Conservation (phyloP, 1,140 invertebrate genomes). For the Teleopsis dalmanni region DNA sequence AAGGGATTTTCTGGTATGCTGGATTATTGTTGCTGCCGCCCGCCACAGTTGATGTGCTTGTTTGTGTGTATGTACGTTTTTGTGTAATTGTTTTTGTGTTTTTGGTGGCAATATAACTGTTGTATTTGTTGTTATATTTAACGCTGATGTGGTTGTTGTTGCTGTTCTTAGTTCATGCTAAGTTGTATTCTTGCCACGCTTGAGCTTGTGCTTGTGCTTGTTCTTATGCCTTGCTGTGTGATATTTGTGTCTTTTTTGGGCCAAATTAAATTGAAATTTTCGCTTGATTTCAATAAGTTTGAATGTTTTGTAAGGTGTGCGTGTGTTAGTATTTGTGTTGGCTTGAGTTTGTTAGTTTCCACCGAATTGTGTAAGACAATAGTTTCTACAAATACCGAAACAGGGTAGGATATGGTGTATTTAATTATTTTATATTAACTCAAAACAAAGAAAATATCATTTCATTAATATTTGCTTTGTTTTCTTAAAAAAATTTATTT, state of each 20-base stretch:
- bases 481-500: too few species aligned
- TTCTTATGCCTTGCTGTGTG: background rate
- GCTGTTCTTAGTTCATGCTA: background rate
- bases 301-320: background rate
- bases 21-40: conserved; percentile 9
- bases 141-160: conserved; percentile 1
- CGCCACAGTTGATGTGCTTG: background rate
- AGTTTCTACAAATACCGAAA: too few species aligned
- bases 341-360: background rate
- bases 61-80: conserved; percentile 7
- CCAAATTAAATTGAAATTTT: conserved; percentile 16
- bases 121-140: conserved; percentile 6
- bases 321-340: background rate
- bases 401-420: too few species aligned
- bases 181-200: background rate
- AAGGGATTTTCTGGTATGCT: conserved; percentile 11
- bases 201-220: background rate
- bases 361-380: background rate
- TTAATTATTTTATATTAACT: too few species aligned
- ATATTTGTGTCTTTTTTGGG: conserved; percentile 1
- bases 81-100: background rate
- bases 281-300: conserved; percentile 14
- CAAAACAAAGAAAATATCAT: too few species aligned
- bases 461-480: too few species aligned
- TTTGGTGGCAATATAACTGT: conserved; percentile 5